These are phyloP conservation scores for Paramacrobiotus metropolitanus DNA, from an alignment of 1,140 invertebrate species.

Conservation along the genomic window DNA sequence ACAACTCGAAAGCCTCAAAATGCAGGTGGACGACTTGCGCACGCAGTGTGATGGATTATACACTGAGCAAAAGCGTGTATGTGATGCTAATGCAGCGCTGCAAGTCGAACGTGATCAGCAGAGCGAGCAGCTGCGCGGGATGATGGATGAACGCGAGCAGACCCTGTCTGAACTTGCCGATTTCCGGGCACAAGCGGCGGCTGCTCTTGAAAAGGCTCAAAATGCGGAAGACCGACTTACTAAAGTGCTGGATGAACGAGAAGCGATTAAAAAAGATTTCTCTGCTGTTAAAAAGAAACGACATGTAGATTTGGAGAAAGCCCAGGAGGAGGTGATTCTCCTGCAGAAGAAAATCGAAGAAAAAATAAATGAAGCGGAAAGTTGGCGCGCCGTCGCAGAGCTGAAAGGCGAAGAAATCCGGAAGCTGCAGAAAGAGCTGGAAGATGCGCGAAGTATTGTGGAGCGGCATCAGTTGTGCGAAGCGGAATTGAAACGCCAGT, in stretches of 20 bases:
- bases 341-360: not conserved
- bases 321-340: not conserved
- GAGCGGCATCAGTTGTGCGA: not conserved
- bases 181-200: too few relatives aligned
- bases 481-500: too few relatives aligned
- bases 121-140: too few relatives aligned
- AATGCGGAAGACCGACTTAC: conserved; percentile 12
- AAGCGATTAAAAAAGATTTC: not conserved
- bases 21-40: too few relatives aligned
- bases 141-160: too few relatives aligned
- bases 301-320: not conserved
- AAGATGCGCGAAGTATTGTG: not conserved
- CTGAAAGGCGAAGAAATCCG: not conserved
- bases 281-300: not conserved
- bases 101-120: too few relatives aligned
- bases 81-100: too few relatives aligned
- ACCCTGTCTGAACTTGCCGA: too few relatives aligned
- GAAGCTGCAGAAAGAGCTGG: not conserved
- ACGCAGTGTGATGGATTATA: too few relatives aligned
- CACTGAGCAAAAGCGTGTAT: too few relatives aligned
- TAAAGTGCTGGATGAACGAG: not conserved
- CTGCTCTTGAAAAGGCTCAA: too few relatives aligned
- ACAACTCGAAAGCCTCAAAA: too few relatives aligned
- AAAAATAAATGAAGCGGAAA: not conserved
- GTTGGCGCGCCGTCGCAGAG: not conserved